phyloP scores from a whole-genome alignment of 2,888 invertebrate genomes.

The Drosophila differens region DNA sequence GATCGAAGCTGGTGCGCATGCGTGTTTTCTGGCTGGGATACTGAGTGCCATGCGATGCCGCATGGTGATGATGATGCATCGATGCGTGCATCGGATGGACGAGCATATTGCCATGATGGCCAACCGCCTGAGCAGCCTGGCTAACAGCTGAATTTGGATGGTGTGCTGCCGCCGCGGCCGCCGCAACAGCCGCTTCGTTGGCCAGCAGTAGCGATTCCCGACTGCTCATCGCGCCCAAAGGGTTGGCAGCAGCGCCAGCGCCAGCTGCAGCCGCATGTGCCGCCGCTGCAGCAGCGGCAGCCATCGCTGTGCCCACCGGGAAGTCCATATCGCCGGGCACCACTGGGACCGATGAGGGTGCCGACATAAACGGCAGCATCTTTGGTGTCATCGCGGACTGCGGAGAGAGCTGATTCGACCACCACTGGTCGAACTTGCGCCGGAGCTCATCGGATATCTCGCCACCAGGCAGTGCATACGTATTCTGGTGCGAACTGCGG shows the following conservation, averaged over 20 bases:
- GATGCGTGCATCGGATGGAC: constrained; percentile 90
- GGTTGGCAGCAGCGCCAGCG: constrained; percentile 64
- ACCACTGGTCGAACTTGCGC: constrained; percentile 96
- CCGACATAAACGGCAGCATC: constrained; percentile 86
- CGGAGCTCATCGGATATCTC: constrained; percentile 94
- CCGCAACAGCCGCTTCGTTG: constrained; percentile 81
- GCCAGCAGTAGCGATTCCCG: constrained; percentile 80
- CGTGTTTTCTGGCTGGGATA: constrained; percentile 92
- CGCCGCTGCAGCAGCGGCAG: constrained; percentile 86
- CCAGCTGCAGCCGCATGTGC: constrained; percentile 81
- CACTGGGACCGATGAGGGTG: constrained; percentile 78
- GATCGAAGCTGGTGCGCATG: constrained; percentile 98
- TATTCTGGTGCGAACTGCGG: constrained; percentile 90
- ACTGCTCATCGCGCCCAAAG: constrained; percentile 67
- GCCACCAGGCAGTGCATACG: constrained; percentile 88
- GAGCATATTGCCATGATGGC: constrained; percentile 83
- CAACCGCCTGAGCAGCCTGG: constrained; percentile 41
- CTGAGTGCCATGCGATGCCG: constrained; percentile 87
- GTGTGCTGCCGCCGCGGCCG: constrained; percentile 55
- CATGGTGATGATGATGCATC: constrained; percentile 88
- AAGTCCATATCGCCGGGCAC: constrained; percentile 84
- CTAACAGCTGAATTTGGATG: constrained; percentile 66
- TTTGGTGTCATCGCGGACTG: constrained; percentile 86
- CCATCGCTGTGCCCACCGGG: constrained; percentile 83
- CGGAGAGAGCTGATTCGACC: constrained; percentile 91